Evolutionary conservation across 2,888 invertebrate species (phyloP), one percentile per base, ranked within the genome.

Genomic region (Fragum sueziense): DNA sequence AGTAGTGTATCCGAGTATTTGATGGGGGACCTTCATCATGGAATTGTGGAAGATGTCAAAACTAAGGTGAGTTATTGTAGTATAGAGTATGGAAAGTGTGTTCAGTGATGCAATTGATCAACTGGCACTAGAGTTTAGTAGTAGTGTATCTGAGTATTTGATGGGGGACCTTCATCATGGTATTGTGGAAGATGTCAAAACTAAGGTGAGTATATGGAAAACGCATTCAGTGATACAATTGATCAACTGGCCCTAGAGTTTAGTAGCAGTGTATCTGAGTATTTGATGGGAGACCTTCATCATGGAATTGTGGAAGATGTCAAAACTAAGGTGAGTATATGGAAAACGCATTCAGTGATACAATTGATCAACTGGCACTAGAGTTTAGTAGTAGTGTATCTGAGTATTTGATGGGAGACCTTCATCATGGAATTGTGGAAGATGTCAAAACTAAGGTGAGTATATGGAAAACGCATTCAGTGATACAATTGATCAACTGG

Each of bases 341-440:
- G 84, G 90, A 91, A 9, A 90, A 91, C 54, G 91, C 91, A 70
- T 93, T 94, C 79, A 92, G 93, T 84, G 93, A 94, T 86, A 91
- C 93, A 54, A 93, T 94, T 80, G 94, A 94, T 84, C 93, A 94
- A 77, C 90, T 94, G 71, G 94, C 94, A 2, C 88, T 94, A 41
- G 93, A 94, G 51, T 94, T 94, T 88, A 94, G 93, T 82, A 93
- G 93, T 89, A 94, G 94, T 89, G 94, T 94, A 17, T 94, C 94
- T 0, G 94, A 94, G 79, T 94, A 94, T 87, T 89, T 94, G 76
- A 94, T 94, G 94, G 94, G 94, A 94, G 94, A 94, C 87, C 89
- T 93, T 70, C 78, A 85, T 20, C 87, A 87, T 57, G 86, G 88
- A 37, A 59, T 85, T 33, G 80, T 73, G 4, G 86, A 88, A 74